These are phyloP conservation scores for Psix sp. DNA, from an alignment of 1,140 invertebrate genomes.

Conservation along the genomic window DNA sequence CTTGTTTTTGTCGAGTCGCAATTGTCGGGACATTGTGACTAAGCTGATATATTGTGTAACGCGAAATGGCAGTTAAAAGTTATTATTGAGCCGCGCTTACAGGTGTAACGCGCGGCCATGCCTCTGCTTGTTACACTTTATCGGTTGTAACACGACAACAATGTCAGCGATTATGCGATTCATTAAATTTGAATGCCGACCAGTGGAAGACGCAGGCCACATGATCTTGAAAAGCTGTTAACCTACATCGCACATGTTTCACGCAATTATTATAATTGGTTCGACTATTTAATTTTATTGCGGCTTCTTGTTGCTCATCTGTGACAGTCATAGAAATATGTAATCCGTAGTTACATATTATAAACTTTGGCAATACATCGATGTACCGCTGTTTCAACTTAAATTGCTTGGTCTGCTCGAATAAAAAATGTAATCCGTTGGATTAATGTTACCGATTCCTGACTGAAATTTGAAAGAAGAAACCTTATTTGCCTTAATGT, in stretches of 20 bases:
- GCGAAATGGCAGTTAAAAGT: slow-evolving; percentile 24
- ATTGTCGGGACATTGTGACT: slow-evolving; percentile 16
- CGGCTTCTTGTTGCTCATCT: too few species aligned
- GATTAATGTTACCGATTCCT: too few species aligned
- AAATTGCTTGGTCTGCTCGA: too few species aligned
- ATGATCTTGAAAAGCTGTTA: slow-evolving; percentile 25
- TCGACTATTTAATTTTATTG: neutral
- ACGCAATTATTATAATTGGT: slow-evolving; percentile 1
- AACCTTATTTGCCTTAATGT: too few species aligned
- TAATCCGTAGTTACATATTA: too few species aligned
- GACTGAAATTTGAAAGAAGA: too few species aligned
- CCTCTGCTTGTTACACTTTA: slow-evolving; percentile 26
- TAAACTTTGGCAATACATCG: too few species aligned
- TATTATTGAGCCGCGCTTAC: slow-evolving; percentile 1
- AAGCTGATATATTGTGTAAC: slow-evolving; percentile 14
- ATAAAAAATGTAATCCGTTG: too few species aligned
- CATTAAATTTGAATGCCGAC: slow-evolving; percentile 28
- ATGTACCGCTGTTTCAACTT: too few species aligned
- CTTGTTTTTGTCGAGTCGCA: slow-evolving; percentile 8
- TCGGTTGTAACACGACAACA: slow-evolving; percentile 11
- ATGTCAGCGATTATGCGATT: slow-evolving; percentile 26
- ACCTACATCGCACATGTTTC: slow-evolving; percentile 12
- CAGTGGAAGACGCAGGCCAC: neutral
- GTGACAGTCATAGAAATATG: too few species aligned
- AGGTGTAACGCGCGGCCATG: slow-evolving; percentile 8